Conservation (phyloP, 2,888 invertebrate genomes). For the Cerastis rubricosa region DNA sequence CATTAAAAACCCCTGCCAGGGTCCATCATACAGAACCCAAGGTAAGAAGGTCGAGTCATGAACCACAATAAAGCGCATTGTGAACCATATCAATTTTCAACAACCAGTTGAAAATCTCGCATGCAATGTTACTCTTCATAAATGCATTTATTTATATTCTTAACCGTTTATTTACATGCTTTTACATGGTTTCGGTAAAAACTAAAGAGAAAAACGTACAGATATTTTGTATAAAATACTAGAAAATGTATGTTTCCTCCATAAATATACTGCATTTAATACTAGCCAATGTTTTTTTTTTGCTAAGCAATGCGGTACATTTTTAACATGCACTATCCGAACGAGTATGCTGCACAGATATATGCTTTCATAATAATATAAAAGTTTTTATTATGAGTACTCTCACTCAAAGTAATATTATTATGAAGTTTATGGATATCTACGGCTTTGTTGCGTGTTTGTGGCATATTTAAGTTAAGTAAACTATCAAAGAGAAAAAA, state of each 20-base stretch:
- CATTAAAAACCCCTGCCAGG: too few relatives aligned
- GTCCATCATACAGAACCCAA: too few relatives aligned
- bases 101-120: too few relatives aligned
- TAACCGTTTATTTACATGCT: background rate
- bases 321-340: slow-evolving; percentile 46
- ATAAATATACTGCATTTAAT: background rate
- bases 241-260: background rate
- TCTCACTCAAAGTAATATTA: slow-evolving; percentile 18
- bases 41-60: too few relatives aligned
- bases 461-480: too few relatives aligned
- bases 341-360: slow-evolving; percentile 14
- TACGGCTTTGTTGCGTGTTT: too few relatives aligned
- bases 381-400: slow-evolving; percentile 27
- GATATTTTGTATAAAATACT: background rate
- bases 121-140: background rate
- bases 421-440: slow-evolving; percentile 19
- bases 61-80: too few relatives aligned
- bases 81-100: too few relatives aligned
- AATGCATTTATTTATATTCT: background rate
- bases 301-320: slow-evolving; percentile 18
- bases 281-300: slow-evolving; percentile 15
- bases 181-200: background rate
- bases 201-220: background rate
- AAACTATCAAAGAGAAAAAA: too few relatives aligned
- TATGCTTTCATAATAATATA: slow-evolving; percentile 5